Conservation (phyloP, 53 echinoderm and acorn worm genomes). For the Stichopus horrens region DNA sequence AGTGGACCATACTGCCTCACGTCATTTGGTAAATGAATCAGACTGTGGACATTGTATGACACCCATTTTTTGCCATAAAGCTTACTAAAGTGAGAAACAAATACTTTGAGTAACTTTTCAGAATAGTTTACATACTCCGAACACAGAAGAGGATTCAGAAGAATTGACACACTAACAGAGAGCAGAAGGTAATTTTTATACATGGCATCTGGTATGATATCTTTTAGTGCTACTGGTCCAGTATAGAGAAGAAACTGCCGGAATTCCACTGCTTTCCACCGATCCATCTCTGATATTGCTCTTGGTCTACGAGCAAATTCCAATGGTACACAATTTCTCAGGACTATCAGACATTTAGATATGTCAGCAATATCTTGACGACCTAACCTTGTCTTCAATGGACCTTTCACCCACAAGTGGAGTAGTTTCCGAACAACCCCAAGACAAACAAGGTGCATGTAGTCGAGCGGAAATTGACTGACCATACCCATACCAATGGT, state of each 20-base stretch:
- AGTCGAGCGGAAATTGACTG: conserved; percentile 39
- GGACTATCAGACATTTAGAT: neutral
- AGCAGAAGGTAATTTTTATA: conserved; percentile 56
- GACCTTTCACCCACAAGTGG: conserved; percentile 46
- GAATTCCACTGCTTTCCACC: conserved; percentile 68
- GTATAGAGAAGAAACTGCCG: conserved; percentile 65
- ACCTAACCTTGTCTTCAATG: conserved; percentile 25
- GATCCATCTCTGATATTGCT: conserved; percentile 39
- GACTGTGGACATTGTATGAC: conserved; percentile 17
- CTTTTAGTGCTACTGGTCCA: conserved; percentile 49
- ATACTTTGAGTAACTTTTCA: conserved; percentile 50
- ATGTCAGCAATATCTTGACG: conserved; percentile 7
- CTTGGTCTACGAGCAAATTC: conserved; percentile 47
- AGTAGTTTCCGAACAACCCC: conserved; percentile 44
- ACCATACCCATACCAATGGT: conserved; percentile 7
- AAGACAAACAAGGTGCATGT: conserved; percentile 47
- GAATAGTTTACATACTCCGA: conserved; percentile 51
- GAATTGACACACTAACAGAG: conserved; percentile 49
- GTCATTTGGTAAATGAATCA: conserved; percentile 10
- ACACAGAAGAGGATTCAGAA: conserved; percentile 45
- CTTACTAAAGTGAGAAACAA: conserved; percentile 50
- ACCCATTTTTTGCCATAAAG: conserved; percentile 48
- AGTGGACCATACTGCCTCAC: conserved; percentile 17
- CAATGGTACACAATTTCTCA: neutral
- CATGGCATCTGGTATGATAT: conserved; percentile 6